phyloP scores from a whole-genome alignment of 2,113 vertebrate genomes.

The Aspiorhynchus laticeps region DNA sequence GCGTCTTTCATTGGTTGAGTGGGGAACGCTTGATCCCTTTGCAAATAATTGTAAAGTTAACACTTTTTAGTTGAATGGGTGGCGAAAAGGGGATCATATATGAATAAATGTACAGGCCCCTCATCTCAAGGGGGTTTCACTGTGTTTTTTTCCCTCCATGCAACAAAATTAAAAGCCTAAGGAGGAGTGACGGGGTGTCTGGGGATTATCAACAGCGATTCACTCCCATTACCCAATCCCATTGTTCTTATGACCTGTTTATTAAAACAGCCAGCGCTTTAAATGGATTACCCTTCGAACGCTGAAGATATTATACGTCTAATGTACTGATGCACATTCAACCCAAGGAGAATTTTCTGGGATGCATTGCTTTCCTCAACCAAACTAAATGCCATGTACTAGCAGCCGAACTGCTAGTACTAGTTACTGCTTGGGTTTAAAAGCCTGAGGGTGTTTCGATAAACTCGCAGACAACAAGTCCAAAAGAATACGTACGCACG shows the following conservation, averaged over 20 bases:
- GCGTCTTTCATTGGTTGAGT: slow-evolving; percentile 66
- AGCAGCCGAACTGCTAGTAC: slow-evolving; percentile 1
- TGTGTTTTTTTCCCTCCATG: slow-evolving; percentile 80
- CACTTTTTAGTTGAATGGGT: slow-evolving; percentile 73
- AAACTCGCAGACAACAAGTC: background rate
- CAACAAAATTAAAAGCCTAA: slow-evolving; percentile 91
- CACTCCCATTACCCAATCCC: slow-evolving; percentile 84
- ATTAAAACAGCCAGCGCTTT: slow-evolving; percentile 88
- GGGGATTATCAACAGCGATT: slow-evolving; percentile 87
- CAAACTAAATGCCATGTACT: slow-evolving; percentile 24
- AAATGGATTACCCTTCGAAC: slow-evolving; percentile 84
- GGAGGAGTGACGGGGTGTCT: slow-evolving; percentile 69
- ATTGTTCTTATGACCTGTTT: slow-evolving; percentile 82
- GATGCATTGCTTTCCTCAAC: background rate
- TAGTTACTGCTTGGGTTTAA: slow-evolving; percentile 24
- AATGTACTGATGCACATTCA: slow-evolving; percentile 5
- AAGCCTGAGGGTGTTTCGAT: slow-evolving; percentile 11
- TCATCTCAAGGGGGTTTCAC: slow-evolving; percentile 75
- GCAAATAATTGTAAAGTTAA: slow-evolving; percentile 90
- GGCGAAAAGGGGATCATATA: slow-evolving; percentile 83
- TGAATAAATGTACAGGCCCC: slow-evolving; percentile 91
- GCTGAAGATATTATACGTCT: slow-evolving; percentile 70
- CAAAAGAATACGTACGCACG: background rate
- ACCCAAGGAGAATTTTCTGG: background rate
- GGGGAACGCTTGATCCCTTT: slow-evolving; percentile 78